Conservation (phyloP, 2,888 invertebrate species). For the Pantelozetes paolii region DNA sequence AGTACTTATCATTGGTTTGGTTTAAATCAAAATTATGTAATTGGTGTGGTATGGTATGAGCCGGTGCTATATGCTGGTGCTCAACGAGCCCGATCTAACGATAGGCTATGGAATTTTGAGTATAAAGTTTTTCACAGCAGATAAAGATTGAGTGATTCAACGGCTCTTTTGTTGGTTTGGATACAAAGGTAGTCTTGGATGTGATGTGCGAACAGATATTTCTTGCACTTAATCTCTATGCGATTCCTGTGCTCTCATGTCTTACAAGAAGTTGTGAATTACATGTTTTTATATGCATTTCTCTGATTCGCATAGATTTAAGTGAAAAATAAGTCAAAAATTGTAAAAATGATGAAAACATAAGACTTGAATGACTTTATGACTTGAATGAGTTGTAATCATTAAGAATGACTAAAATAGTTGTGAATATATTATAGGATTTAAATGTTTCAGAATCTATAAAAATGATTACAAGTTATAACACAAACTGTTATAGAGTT, state of each 20-base stretch:
- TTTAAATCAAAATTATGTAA: too few relatives aligned
- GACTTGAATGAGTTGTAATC: background rate
- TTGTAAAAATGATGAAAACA: constrained; percentile 10
- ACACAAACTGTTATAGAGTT: background rate
- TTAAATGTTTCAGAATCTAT: constrained; percentile 18
- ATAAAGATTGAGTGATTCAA: background rate
- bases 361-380: background rate
- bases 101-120: constrained; percentile 13
- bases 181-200: constrained; percentile 32
- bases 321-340: constrained; percentile 14
- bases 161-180: constrained; percentile 18
- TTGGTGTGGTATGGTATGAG: too few relatives aligned
- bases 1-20: too few relatives aligned
- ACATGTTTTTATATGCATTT: background rate
- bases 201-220: constrained; percentile 27
- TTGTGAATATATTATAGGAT: background rate
- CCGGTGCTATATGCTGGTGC: background rate
- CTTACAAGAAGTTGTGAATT: constrained; percentile 18
- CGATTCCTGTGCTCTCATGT: background rate
- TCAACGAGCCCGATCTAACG: constrained; percentile 9
- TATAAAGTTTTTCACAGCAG: constrained; percentile 23
- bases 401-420: background rate
- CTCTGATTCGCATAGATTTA: background rate
- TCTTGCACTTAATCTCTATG: background rate
- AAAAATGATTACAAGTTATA: background rate